These are phyloP conservation scores for Erebia aethiops DNA, from an alignment of 2,888 invertebrate genomes.

Conservation along the genomic window DNA sequence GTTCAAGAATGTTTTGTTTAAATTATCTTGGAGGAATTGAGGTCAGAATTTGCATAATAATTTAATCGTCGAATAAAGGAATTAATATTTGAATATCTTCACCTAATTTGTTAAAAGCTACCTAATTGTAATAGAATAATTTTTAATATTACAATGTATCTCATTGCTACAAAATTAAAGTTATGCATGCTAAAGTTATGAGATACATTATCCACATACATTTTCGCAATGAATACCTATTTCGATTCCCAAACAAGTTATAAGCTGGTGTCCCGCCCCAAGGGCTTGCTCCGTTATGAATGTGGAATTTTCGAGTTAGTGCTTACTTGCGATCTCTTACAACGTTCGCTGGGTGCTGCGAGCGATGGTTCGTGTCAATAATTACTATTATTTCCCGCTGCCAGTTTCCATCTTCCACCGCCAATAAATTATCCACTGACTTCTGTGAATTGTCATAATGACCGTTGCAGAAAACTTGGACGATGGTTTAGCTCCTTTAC, in stretches of 20 bases:
- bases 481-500: slow-evolving; percentile 59
- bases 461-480: slow-evolving; percentile 60
- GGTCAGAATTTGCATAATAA: slow-evolving; percentile 1
- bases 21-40: neutral
- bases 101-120: too few species aligned
- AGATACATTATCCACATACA: slow-evolving; percentile 51
- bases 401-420: slow-evolving; percentile 68
- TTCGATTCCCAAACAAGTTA: slow-evolving; percentile 57
- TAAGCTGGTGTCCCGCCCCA: slow-evolving; percentile 62
- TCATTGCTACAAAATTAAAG: slow-evolving; percentile 11
- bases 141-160: neutral
- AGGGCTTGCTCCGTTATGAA: slow-evolving; percentile 71
- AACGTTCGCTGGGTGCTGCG: slow-evolving; percentile 58
- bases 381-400: slow-evolving; percentile 75
- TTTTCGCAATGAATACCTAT: slow-evolving; percentile 58
- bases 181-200: slow-evolving; percentile 32
- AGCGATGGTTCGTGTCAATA: slow-evolving; percentile 76
- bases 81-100: too few species aligned
- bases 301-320: slow-evolving; percentile 79
- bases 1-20: slow-evolving; percentile 8
- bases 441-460: slow-evolving; percentile 77
- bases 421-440: slow-evolving; percentile 69
- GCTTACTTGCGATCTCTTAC: slow-evolving; percentile 70
- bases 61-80: neutral
- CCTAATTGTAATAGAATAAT: neutral